Evolutionary conservation across 2,113 vertebrate genomes (phyloP).

Genomic region (Bujurquina vittata): DNA sequence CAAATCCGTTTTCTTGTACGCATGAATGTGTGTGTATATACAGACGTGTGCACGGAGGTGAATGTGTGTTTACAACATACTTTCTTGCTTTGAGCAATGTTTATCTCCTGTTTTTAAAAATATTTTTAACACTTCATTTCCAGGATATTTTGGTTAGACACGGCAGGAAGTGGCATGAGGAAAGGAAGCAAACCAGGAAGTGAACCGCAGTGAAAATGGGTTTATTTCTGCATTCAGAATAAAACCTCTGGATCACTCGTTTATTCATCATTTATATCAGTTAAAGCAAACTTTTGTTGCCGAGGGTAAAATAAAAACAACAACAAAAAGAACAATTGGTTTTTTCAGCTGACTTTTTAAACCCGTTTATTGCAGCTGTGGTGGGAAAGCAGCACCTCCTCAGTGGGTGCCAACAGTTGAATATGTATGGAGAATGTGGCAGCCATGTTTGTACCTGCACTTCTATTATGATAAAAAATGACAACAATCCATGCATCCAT

Average conservation of each 20-base stretch:
- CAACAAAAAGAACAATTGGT: too few species aligned
- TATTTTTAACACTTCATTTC: neutral
- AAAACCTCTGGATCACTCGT: neutral
- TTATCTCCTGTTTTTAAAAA: accelerated
- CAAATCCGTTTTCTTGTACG: neutral
- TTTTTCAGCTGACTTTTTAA: too few species aligned
- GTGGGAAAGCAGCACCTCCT: neutral
- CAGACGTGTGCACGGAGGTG: accelerated
- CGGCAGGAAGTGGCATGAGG: neutral
- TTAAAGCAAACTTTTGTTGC: neutral
- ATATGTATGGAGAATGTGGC: neutral
- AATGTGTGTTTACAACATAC: neutral
- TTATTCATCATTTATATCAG: neutral
- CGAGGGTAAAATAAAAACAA: neutral
- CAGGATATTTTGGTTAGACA: neutral
- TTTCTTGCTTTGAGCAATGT: neutral
- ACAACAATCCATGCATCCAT: too few species aligned
- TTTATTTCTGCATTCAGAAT: neutral
- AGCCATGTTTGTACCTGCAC: neutral
- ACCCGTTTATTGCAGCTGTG: neutral
- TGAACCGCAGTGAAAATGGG: accelerated
- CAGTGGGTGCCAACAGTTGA: accelerated
- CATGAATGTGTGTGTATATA: neutral
- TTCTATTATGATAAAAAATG: neutral
- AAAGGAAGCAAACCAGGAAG: neutral